Evolutionary conservation across 2,113 vertebrate genomes (phyloP).

Genomic region (Forbesichthys agassizii): DNA sequence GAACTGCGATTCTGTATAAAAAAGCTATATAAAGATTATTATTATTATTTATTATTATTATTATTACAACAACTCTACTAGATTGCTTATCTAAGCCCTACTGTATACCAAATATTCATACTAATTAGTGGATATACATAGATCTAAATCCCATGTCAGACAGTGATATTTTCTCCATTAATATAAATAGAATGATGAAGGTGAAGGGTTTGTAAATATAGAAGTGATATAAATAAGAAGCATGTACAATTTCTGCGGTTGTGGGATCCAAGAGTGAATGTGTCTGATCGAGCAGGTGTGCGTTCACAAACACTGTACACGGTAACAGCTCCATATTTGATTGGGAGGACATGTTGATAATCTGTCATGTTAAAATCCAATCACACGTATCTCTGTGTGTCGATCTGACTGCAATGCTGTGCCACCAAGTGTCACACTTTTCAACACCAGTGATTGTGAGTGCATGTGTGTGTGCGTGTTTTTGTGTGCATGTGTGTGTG

Average conservation of each 20-base stretch:
- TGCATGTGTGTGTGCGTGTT: background rate
- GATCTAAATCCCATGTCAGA: conserved; percentile 41
- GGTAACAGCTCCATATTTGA: conserved; percentile 42
- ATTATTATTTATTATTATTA: no score
- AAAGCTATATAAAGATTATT: no score
- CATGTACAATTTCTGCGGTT: conserved; percentile 57
- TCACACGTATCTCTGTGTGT: conserved; percentile 8
- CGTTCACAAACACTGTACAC: conserved; percentile 22
- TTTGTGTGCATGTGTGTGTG: background rate
- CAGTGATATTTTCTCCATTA: conserved; percentile 53
- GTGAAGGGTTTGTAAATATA: conserved; percentile 39
- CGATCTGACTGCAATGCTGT: conserved; percentile 8
- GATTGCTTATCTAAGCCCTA: background rate
- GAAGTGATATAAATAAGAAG: conserved; percentile 50
- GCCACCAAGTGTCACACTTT: conserved; percentile 39
- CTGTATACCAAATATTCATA: background rate
- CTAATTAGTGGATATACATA: conserved; percentile 44
- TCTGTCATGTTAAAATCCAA: conserved; percentile 47
- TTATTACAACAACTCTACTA: background rate
- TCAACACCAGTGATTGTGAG: conserved; percentile 13
- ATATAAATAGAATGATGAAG: conserved; percentile 47
- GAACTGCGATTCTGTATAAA: no score
- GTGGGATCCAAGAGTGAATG: conserved; percentile 25
- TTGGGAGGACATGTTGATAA: conserved; percentile 37
- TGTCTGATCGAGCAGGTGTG: conserved; percentile 20